phyloP scores from a whole-genome alignment of 1,140 invertebrate species.

The Paraescarpia echinospica region DNA sequence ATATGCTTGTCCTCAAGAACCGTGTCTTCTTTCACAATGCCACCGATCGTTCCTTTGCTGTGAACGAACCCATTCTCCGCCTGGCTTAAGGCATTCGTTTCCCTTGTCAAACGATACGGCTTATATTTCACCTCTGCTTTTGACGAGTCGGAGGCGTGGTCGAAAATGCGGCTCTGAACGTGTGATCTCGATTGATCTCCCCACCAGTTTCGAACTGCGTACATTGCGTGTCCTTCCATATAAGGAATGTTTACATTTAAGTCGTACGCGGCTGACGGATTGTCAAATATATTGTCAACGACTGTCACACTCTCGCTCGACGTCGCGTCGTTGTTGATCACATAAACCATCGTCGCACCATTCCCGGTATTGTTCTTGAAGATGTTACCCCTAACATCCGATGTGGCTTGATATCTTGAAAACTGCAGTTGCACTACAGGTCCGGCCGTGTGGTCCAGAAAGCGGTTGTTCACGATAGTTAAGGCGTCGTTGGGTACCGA shows the following conservation, averaged over 20 bases:
- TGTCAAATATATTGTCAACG: background rate
- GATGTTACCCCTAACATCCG: background rate
- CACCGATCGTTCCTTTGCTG: background rate
- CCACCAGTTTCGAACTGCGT: background rate
- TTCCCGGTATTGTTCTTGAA: background rate
- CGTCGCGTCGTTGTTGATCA: background rate
- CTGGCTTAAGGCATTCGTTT: background rate
- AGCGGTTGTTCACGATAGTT: background rate
- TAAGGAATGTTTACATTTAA: background rate
- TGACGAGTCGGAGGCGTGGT: background rate
- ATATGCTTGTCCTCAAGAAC: background rate
- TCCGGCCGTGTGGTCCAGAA: background rate
- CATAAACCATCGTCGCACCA: background rate
- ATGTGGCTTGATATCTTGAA: background rate
- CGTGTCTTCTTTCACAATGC: conserved; percentile 7
- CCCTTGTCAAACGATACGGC: background rate
- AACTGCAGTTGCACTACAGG: background rate
- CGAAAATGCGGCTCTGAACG: background rate
- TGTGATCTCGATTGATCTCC: background rate
- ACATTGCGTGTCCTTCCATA: background rate
- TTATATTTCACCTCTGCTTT: background rate
- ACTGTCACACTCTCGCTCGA: background rate
- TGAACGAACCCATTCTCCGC: background rate
- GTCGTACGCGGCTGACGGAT: background rate
- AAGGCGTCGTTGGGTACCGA: background rate